These are phyloP conservation scores for Sinocyclocheilus grahami DNA, from an alignment of 2,113 vertebrate species.

Conservation along the genomic window DNA sequence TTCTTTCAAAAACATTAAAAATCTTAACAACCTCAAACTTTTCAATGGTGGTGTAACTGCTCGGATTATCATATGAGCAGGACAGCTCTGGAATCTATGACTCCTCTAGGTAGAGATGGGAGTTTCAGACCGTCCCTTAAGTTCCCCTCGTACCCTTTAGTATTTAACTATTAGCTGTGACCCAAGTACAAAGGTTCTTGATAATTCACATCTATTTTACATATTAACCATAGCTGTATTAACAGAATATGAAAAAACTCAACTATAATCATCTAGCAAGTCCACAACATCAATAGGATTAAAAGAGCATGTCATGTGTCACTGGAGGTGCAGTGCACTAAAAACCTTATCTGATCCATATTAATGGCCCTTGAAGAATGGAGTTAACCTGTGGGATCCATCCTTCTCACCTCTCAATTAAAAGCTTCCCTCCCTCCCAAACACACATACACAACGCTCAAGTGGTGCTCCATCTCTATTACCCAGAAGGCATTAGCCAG, in stretches of 20 bases:
- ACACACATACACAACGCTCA: slow-evolving; percentile 33
- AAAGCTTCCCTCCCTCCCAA: slow-evolving; percentile 48
- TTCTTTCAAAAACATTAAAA: too few species aligned
- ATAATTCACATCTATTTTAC: background rate
- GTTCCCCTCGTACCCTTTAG: background rate
- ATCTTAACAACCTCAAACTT: too few species aligned
- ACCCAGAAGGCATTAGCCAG: slow-evolving; percentile 74
- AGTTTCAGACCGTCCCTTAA: background rate
- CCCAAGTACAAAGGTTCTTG: background rate
- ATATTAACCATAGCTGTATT: background rate
- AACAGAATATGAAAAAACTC: slow-evolving; percentile 27
- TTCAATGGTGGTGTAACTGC: background rate
- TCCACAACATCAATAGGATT: slow-evolving; percentile 37
- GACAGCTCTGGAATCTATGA: background rate
- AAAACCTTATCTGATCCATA: slow-evolving; percentile 53
- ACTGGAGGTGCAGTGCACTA: slow-evolving; percentile 29
- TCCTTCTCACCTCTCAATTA: slow-evolving; percentile 60
- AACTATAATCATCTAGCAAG: slow-evolving; percentile 15
- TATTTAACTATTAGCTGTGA: background rate
- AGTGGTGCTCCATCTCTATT: slow-evolving; percentile 63
- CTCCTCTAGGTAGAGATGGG: background rate
- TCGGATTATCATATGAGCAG: background rate
- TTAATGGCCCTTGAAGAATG: slow-evolving; percentile 55
- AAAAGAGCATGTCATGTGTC: slow-evolving; percentile 44
- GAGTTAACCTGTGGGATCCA: slow-evolving; percentile 53